phyloP scores from a whole-genome alignment of 2,797 vertebrate genomes.

The Aselliscus stoliczkanus region DNA sequence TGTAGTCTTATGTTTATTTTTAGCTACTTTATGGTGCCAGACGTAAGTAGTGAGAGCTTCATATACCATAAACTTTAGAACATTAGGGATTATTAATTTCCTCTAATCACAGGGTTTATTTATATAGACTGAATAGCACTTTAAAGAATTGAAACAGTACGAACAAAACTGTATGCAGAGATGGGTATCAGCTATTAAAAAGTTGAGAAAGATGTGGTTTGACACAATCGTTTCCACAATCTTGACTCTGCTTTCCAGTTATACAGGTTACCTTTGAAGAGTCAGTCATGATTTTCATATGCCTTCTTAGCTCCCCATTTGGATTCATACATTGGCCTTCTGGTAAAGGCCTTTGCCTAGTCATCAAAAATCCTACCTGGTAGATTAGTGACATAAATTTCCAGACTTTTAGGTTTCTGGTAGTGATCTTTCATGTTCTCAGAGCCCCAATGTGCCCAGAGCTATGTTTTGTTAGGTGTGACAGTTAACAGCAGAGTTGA shows the following conservation, averaged over 20 bases:
- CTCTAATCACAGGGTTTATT: not conserved
- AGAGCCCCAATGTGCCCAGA: not conserved
- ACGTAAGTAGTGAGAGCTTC: not conserved
- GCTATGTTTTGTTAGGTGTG: conserved; percentile 42
- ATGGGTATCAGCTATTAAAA: not conserved
- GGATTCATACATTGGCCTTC: not conserved
- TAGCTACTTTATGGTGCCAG: not conserved
- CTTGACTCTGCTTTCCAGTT: not conserved
- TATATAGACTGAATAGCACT: not conserved
- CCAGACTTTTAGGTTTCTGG: conserved; percentile 46
- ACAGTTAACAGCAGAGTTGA: conserved; percentile 75
- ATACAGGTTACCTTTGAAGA: not conserved
- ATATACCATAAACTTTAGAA: not conserved
- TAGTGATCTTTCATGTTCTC: conserved; percentile 47
- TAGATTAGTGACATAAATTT: conserved; percentile 50
- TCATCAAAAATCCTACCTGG: conserved; percentile 60
- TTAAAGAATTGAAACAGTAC: not conserved
- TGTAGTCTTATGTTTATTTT: not conserved
- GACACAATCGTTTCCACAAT: not conserved
- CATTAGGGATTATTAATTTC: not conserved
- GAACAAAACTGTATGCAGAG: not conserved
- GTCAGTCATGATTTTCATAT: not conserved
- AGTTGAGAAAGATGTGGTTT: not conserved
- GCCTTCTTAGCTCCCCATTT: not conserved
- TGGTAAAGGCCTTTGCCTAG: not conserved